Evolutionary conservation across 2,888 invertebrate genomes (phyloP).

Genomic region (Euclidia mi): DNA sequence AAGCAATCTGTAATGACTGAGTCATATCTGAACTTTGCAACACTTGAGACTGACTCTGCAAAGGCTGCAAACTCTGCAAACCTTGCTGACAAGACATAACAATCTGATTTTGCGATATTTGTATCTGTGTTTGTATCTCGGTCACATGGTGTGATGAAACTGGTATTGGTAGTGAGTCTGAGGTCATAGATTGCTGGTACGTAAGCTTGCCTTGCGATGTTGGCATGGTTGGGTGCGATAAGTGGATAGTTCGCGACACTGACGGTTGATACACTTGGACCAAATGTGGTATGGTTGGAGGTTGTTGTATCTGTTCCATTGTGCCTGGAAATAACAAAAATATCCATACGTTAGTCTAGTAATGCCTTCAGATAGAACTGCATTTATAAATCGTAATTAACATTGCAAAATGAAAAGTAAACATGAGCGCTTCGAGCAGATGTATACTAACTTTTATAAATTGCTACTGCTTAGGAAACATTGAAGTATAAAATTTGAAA

Average conservation of each 20-base stretch:
- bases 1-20: conserved; percentile 76
- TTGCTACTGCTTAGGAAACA: too few relatives aligned
- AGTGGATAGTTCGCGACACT: conserved; percentile 65
- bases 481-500: too few relatives aligned
- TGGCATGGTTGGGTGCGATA: conserved; percentile 73
- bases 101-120: conserved; percentile 75
- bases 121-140: conserved; percentile 67
- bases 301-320: conserved; percentile 80
- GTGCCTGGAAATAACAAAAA: conserved; percentile 44
- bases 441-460: too few relatives aligned
- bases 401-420: too few relatives aligned
- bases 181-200: conserved; percentile 76
- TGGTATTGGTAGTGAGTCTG: conserved; percentile 74
- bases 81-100: conserved; percentile 82
- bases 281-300: conserved; percentile 72
- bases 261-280: conserved; percentile 79
- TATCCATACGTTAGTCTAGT: too few relatives aligned
- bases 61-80: conserved; percentile 66
- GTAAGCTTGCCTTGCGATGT: conserved; percentile 75
- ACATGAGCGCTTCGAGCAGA: too few relatives aligned
- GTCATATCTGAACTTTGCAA: conserved; percentile 72
- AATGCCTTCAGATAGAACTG: too few relatives aligned
- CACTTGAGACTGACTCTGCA: conserved; percentile 63
- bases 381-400: too few relatives aligned
- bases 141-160: conserved; percentile 64